Evolutionary conservation across 2,797 vertebrate species (phyloP), one percentile per base, ranked within the genome.

Genomic region (Urosaurus nigricauda): DNA sequence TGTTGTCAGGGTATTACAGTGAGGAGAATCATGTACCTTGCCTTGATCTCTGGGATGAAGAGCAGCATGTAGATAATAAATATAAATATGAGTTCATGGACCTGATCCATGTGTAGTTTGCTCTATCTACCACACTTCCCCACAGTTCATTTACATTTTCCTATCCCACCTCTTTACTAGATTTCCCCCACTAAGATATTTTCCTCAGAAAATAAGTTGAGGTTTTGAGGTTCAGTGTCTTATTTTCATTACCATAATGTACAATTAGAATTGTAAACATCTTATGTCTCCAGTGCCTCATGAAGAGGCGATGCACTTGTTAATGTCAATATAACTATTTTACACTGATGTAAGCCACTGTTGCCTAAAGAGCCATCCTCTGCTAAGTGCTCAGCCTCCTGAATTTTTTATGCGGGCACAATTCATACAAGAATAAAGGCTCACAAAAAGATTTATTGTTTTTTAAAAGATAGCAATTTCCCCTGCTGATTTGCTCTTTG

Each of bases 401-500:
- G 89, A 37, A 84, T 94, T 91, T 95, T 94, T 94, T 87, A 90
- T 91, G 85, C 79, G 90, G 87, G 89, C 89, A 89, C 73, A 85
- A 83, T 80, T 70, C 88, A 81, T 87, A 83, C 90, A 86, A 89
- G 90, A 87, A 40, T 14, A 26, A 79, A 79, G 63, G 87, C 84
- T 90, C 91, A 93, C 71, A 91, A 26, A 83, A 78, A 93, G 87
- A 91, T 92, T 94, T 75, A 16, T 83, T 87, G 91, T 84, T 93
- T 91, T 60, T 92, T 91, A 56, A 89, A 95, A 96, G 92, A 93
- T 95, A 95, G 93, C 58, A 88, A 78, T 84, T 71, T 84, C 91
- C 90, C 94, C 92, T 94, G 93, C 82, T 88, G 82, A 94, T 94
- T 94, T 92, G 87, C 73, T 92, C 93, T 89, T 92, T 91, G 94